Base-by-base conservation (phyloP, 2,113 vertebrate species). In the Oncorhynchus keta region DNA sequence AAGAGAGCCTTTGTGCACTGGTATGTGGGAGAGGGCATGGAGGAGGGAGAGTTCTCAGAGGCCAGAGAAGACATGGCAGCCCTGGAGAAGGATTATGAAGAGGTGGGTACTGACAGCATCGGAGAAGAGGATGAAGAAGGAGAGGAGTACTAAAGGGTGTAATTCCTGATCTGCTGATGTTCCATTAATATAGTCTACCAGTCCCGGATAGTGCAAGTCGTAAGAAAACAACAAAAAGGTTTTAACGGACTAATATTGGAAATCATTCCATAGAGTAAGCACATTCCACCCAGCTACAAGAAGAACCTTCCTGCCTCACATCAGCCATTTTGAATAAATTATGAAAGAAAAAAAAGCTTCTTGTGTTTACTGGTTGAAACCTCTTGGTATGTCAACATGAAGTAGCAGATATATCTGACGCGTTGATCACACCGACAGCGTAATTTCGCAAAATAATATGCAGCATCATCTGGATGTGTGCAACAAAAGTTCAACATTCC, bases 11-110 rank as follows among this genome's bases (percentile, higher is more conserved):
- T 82, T 12, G 80, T 82, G 3, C 80, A 82, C 32, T 82, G 80
- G 80, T 82, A 82, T 69, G 80, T 82, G 49, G 80, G 80, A 68
- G 80, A 82, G 59, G 80, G 80, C 48, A 82, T 82, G 80, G 80
- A 82, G 26, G 80, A 82, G 65, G 80, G 80, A 5, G 80, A 82
- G 69, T 82, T 82, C 80, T 82, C 80, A n/a, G 80, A 82, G 69
- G 80, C 80, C 51, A 82, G 80, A 82, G 80, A 82, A 78, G 80
- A 82, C 69, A 82, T 82, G 81, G 81, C 81, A 70, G 81, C 81
- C 20, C 76, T 82, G 73, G 81, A 82, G 81, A 82, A 82, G 24
- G 81, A 82, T 73, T 82, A 82, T 49, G 81, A 82, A 76, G 81
- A 82, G 2, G 81, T 82, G 64, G 81, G 81, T 51, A 76, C 81